Base-by-base conservation (phyloP, 1,140 invertebrate genomes). In the Drosophila orosa region DNA sequence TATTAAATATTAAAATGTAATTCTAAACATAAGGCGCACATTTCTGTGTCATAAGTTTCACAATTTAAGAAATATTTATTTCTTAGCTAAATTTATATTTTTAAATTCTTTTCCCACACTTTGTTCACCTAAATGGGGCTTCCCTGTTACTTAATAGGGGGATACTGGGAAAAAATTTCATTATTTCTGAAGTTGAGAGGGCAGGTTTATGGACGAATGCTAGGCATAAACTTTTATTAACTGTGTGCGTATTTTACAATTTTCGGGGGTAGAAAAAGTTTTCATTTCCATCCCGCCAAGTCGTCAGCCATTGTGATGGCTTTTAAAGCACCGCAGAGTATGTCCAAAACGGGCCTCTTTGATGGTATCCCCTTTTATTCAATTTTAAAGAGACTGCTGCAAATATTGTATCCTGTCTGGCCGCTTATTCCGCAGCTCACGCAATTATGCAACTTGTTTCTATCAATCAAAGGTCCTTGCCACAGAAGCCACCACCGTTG, bases 201-300 rank as follows among this genome's bases (percentile, higher is more conserved):
- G 76, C 84, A 87, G 73, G 84, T 80, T 86, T 85, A 85, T 78
- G 72, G 82, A 77, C 66, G 63, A 55, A 78, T 86, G 69, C 75
- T 79, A 75, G 56, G 79, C 79, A 86, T 82, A 83, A 86, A 86
- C 79, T 86, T 86, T 87, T 86, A 86, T 87, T 86, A 83, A 83
- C 83, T 82, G 69, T 76, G 69, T 68, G 66, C 82, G 67, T 86
- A 82, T 87, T 87, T 82, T 79, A 76, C 79, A 87, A 87, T 87
- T 87, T 83, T 54, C 2, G 50, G 50, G 8, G 19, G 35, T 19
- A 47, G 35, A 22, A 47, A 52, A 72, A 78, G 58, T 85, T 85
- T 77, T 58, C 45, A 40, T 55, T 55, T 33, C 45, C 25, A 39
- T 22, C 19, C 31, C 39, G 31, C 12, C 29, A 19, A 22, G 29